Evolutionary conservation across 2,888 invertebrate species (phyloP), one percentile per base, ranked within the genome.

Genomic region (Tiphia femorata): DNA sequence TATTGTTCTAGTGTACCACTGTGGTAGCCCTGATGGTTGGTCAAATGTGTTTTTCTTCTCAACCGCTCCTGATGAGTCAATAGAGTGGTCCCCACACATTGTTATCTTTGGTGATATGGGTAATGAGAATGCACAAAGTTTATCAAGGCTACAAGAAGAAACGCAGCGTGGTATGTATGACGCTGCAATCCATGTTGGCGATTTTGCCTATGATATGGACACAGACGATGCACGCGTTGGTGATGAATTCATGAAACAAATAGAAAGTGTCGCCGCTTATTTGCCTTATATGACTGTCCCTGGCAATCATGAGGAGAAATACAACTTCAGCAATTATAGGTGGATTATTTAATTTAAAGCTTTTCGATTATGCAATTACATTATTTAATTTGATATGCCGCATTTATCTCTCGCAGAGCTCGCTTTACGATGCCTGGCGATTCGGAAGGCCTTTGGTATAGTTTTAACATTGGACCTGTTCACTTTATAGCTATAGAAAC

Each of bases 71-170:
- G 82, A 84, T 1, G 87, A 88, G 10, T 86, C 86, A 19, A 79
- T 86, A n/a, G 78, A 90, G 63, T 96, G 95, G 95, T 86, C 89
- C 14, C 94, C 96, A 0, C 87, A 88, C 14, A 85, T 97, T 33
- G 97, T 93, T 20, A 89, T 98, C 70, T 97, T 91, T 78, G 98
- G 98, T 0, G 98, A 98, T 82, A 91, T 98, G 92, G 98, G 98
- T 23, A 94, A 93, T 80, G 91, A 90, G 68, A 97, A 97, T 84
- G 95, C 96, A 1, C 92, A 93, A 70, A 94, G 97, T 0, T 85
- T 98, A 49, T 88, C 92, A 0, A 88, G 93, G 61, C 84, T 98
- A 5, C 95, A 96, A 84, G 87, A 92, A 72, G 96, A 97, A 77
- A 88, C 93, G 0, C 91, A 95, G 76, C 86, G 88, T 37, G 92